phyloP scores from a whole-genome alignment of 2,113 vertebrate species.

The Xiphophorus couchianus region DNA sequence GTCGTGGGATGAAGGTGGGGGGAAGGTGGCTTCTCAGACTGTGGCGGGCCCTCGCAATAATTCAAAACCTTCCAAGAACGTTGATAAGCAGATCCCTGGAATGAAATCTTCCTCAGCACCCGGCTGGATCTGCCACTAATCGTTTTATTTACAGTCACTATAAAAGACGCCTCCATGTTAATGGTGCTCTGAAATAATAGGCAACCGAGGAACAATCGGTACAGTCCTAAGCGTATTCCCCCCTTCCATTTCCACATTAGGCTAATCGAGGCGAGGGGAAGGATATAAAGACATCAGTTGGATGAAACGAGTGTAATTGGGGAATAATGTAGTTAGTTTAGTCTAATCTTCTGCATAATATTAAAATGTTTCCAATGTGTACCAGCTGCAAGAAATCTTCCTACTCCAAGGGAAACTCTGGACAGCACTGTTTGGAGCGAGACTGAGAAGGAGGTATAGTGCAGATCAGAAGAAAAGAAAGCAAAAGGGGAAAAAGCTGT shows the following conservation, averaged over 20 bases:
- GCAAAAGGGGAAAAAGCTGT: conserved; percentile 18
- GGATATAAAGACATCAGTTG: conserved; percentile 89
- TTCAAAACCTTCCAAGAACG: conserved; percentile 81
- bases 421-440: conserved; percentile 46
- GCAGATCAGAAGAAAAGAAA: conserved; percentile 21
- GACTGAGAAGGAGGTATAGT: conserved; percentile 38
- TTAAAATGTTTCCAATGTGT: conserved; percentile 86
- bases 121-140: conserved; percentile 83
- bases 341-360: conserved; percentile 89
- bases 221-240: conserved; percentile 83
- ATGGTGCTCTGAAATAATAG: conserved; percentile 85
- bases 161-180: conserved; percentile 82
- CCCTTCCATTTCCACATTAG: conserved; percentile 91
- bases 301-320: conserved; percentile 90
- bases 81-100: conserved; percentile 84
- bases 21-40: conserved; percentile 67
- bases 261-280: conserved; percentile 87
- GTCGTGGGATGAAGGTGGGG: conserved; percentile 66
- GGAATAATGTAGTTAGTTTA: conserved; percentile 92
- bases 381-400: conserved; percentile 92
- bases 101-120: conserved; percentile 81
- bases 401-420: conserved; percentile 75
- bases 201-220: conserved; percentile 83
- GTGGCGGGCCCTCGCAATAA: conserved; percentile 64
- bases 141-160: conserved; percentile 87